Evolutionary conservation across 2,888 invertebrate species (phyloP).

Genomic region (Drosophila cognata): DNA sequence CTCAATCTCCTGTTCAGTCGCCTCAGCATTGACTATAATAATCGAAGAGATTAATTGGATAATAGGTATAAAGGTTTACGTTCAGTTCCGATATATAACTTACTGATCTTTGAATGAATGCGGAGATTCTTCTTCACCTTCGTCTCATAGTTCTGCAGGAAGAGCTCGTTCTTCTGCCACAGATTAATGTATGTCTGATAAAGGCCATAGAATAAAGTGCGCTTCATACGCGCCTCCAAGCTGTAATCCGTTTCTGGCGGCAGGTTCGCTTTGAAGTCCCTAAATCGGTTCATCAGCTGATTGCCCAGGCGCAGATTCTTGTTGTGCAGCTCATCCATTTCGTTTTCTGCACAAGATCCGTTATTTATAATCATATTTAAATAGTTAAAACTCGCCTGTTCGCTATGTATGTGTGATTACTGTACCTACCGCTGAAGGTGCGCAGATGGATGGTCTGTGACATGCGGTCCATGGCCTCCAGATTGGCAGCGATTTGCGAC

Average conservation of each 20-base stretch:
- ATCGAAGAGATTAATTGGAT: not conserved
- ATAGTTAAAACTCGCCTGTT: not conserved
- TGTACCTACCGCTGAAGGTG: constrained; percentile 81
- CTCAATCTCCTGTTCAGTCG: constrained; percentile 85
- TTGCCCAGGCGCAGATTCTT: constrained; percentile 84
- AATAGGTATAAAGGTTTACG: not conserved
- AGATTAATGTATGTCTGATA: constrained; percentile 84
- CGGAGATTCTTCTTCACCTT: constrained; percentile 84
- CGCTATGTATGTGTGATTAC: constrained; percentile 1
- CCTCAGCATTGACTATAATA: constrained; percentile 81
- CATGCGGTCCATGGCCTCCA: constrained; percentile 84
- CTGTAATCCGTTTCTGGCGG: constrained; percentile 82
- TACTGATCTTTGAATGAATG: constrained; percentile 84
- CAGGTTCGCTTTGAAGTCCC: constrained; percentile 78
- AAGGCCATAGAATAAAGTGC: constrained; percentile 84
- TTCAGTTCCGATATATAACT: constrained; percentile 35
- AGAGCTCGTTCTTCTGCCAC: constrained; percentile 83
- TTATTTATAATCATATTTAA: not conserved
- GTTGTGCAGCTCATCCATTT: constrained; percentile 83
- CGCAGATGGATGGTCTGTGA: constrained; percentile 83
- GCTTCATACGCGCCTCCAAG: constrained; percentile 84
- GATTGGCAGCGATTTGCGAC: constrained; percentile 80
- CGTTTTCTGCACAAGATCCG: constrained; percentile 68
- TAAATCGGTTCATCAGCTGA: constrained; percentile 82
- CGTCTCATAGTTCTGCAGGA: constrained; percentile 83